Base-by-base conservation (phyloP, 92 coral and sea anemone genomes). In the Actinernus sp. region DNA sequence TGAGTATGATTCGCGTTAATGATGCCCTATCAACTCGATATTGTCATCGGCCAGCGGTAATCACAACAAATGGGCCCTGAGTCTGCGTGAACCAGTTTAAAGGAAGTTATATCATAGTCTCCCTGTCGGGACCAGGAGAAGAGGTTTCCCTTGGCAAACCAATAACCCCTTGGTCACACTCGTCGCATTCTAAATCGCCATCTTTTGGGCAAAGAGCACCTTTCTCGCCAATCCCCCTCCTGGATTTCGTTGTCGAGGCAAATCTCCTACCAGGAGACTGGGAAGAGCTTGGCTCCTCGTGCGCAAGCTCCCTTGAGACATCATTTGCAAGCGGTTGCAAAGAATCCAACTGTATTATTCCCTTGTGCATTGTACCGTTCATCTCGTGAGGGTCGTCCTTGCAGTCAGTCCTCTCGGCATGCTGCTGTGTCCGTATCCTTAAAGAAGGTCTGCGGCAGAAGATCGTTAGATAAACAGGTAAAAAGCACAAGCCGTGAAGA, bases 401-500 rank as follows among this genome's bases (percentile, higher is more conserved):
- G 10, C 52, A 5, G 10, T 45, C 17, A 45, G 17, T 6, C 5
- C 6, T 4, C 6, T 23, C 17, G 5, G 10, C 52, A 23, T 8
- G 26, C 22, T n/a, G 32, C 3, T 41, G 13, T 20, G 30, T n/a
- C 23, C 1, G 28, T 19, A 4, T 39, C 67, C 17, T 60, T 0
- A 71, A 48, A 4, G 77, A 57, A 1, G 86, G 57, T 38, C 74
- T 39, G 49, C 93, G 82, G 61, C 86, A 82, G 78, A 88, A 34
- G 63, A 88, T 68, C 8, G 90, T 69, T 13, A 88, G 70, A 51
- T 83, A 88, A 26, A 88, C 94, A 2, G 94, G 94, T 1, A 88
- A 65, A 54, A 88, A 76, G 40, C 90, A 83, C 22, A 88, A 71
- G 11, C 94, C 94, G 45, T 88, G 94, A 4, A 83, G 67, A 64